phyloP scores from a whole-genome alignment of 2,797 vertebrate species.

The Chromis chromis region DNA sequence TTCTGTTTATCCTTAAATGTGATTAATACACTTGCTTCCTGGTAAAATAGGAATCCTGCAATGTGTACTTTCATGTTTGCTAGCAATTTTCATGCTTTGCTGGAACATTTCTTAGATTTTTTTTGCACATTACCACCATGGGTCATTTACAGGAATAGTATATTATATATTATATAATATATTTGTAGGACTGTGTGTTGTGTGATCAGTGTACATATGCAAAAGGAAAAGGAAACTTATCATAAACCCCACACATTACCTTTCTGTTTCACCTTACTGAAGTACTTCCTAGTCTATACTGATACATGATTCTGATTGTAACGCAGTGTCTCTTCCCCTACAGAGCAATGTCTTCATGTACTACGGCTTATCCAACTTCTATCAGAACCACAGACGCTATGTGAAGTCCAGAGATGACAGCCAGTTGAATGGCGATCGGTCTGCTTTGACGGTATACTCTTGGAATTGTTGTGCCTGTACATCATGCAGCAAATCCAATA shows the following conservation, averaged over 20 bases:
- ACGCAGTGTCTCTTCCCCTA: conserved; percentile 14
- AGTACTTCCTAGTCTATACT: background rate
- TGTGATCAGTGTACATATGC: too few relatives aligned
- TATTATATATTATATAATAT: too few relatives aligned
- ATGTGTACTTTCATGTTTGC: too few relatives aligned
- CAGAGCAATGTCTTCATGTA: conserved; percentile 99
- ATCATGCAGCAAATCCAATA: background rate
- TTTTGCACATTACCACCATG: too few relatives aligned
- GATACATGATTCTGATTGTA: background rate
- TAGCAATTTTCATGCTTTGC: too few relatives aligned
- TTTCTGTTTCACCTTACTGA: background rate
- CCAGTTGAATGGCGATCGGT: conserved; percentile 92
- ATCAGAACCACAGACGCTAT: conserved; percentile 98
- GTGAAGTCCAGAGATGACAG: conserved; percentile 98
- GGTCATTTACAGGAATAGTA: too few relatives aligned
- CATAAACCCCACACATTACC: background rate
- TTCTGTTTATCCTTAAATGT: too few relatives aligned
- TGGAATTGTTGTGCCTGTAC: background rate
- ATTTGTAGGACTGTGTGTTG: too few relatives aligned
- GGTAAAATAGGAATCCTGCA: too few relatives aligned
- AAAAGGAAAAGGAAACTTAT: background rate
- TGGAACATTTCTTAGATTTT: too few relatives aligned
- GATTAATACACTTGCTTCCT: too few relatives aligned
- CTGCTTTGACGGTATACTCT: conserved; percentile 85
- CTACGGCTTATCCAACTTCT: conserved; percentile 98